Evolutionary conservation across 2,797 vertebrate species (phyloP).

Genomic region (Sebastes hubbsi): DNA sequence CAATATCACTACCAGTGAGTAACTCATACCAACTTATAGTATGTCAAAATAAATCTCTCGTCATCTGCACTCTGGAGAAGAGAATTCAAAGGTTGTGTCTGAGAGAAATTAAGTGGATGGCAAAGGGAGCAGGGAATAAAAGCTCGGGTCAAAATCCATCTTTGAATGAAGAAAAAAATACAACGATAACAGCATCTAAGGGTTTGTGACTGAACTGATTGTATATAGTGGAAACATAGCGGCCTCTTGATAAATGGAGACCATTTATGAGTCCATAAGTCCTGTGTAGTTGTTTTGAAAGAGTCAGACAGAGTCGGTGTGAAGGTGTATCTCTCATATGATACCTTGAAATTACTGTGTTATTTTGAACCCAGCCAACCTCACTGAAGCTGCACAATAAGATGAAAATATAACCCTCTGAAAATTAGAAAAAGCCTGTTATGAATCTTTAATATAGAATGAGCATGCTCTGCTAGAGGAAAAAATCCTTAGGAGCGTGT

Average conservation of each 20-base stretch:
- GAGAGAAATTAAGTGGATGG: slow-evolving; percentile 14
- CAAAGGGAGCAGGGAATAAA: neutral
- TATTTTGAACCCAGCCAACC: slow-evolving; percentile 41
- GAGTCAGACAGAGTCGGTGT: neutral
- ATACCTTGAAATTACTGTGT: slow-evolving; percentile 38
- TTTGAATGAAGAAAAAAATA: neutral
- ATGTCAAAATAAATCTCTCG: slow-evolving; percentile 23
- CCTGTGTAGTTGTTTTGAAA: slow-evolving; percentile 18
- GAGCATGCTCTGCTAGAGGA: slow-evolving; percentile 31
- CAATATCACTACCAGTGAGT: slow-evolving; percentile 18
- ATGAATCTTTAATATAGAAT: slow-evolving; percentile 56
- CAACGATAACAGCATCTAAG: neutral
- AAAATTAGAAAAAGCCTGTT: slow-evolving; percentile 40
- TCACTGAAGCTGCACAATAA: slow-evolving; percentile 36
- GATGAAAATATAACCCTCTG: slow-evolving; percentile 51
- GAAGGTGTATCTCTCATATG: slow-evolving; percentile 24
- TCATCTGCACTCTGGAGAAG: slow-evolving; percentile 1
- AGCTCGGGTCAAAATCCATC: neutral
- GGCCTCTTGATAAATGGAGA: slow-evolving; percentile 14
- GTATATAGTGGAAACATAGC: neutral
- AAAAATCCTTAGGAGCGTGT: slow-evolving; percentile 17
- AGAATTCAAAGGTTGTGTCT: slow-evolving; percentile 4
- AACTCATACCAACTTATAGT: slow-evolving; percentile 3
- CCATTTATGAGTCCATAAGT: slow-evolving; percentile 19
- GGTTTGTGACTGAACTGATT: slow-evolving; percentile 4